A percentile compares a stretch with the other conserved stretches of the same genome.
Conservation (phyloP, 2,797 vertebrate genomes). For the Ataeniobius toweri region DNA sequence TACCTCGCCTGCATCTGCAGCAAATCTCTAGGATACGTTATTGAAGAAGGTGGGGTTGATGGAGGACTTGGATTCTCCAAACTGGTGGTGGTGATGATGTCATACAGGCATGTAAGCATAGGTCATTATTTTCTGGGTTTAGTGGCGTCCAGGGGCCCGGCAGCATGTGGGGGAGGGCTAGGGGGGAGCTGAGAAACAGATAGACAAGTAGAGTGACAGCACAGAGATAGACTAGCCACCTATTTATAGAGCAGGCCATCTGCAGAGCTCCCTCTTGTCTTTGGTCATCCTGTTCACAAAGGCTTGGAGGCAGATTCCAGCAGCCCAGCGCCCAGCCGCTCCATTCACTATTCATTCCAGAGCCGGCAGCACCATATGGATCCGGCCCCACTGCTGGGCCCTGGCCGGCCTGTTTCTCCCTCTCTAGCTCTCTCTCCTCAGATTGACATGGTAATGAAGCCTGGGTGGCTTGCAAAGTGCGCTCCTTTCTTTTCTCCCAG, state of each 20-base stretch:
- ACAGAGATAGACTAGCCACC: conserved; percentile 83
- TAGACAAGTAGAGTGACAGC: conserved; percentile 83
- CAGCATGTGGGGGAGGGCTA: conserved; percentile 40
- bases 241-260: conserved; percentile 89
- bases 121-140: conserved; percentile 61
- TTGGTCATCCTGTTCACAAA: conserved; percentile 95
- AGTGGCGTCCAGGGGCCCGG: conserved; percentile 62
- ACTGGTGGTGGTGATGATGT: conserved; percentile 39
- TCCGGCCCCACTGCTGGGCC: conserved; percentile 91
- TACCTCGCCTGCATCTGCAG: conserved; percentile 43
- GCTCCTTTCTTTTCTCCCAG: conserved; percentile 64
- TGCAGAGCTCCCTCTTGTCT: conserved; percentile 90
- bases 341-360: conserved; percentile 97
- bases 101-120: conserved; percentile 39
- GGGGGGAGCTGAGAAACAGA: conserved; percentile 76
- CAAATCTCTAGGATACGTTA: conserved; percentile 54
- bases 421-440: conserved; percentile 78
- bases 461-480: conserved; percentile 73
- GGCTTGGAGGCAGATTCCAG: conserved; percentile 93
- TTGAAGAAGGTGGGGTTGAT: conserved; percentile 18
- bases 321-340: conserved; percentile 84
- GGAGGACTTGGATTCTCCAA: conserved; percentile 24
- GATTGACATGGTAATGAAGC: conserved; percentile 98
- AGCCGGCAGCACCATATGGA: conserved; percentile 90
- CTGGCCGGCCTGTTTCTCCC: conserved; percentile 84